A percentile compares a stretch with the other conserved stretches of the same genome.
Conservation (phyloP, 1,140 invertebrate species). For the Zaprionus camerounensis region DNA sequence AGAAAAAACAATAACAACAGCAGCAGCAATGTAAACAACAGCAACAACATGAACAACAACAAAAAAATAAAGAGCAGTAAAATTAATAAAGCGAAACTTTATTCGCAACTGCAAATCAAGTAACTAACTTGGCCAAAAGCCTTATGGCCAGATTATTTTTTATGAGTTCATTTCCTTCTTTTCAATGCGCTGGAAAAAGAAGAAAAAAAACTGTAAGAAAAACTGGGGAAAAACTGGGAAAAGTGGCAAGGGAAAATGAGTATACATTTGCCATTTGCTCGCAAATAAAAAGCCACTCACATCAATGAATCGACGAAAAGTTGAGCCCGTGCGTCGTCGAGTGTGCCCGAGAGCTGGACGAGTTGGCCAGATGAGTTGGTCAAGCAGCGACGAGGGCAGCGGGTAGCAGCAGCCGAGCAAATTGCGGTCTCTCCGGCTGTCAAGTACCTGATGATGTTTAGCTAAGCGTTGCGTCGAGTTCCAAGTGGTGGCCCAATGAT, state of each 20-base stretch:
- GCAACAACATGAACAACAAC: slow-evolving; percentile 43
- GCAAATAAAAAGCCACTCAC: slow-evolving; percentile 81
- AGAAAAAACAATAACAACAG: slow-evolving; percentile 21
- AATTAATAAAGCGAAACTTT: slow-evolving; percentile 83
- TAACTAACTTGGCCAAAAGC: slow-evolving; percentile 78
- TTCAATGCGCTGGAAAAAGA: slow-evolving; percentile 59
- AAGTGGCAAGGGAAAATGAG: slow-evolving; percentile 32
- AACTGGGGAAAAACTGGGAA: slow-evolving; percentile 8
- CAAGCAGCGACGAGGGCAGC: slow-evolving; percentile 11
- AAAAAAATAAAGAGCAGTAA: slow-evolving; percentile 66
- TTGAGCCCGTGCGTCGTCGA: slow-evolving; percentile 15
- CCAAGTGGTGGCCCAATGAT: slow-evolving; percentile 67
- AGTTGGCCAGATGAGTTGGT: slow-evolving; percentile 10
- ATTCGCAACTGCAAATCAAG: slow-evolving; percentile 83
- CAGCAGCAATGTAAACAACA: slow-evolving; percentile 30
- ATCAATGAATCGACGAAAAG: slow-evolving; percentile 77
- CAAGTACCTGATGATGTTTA: slow-evolving; percentile 81
- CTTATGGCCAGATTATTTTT: slow-evolving; percentile 82
- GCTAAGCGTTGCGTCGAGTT: slow-evolving; percentile 60
- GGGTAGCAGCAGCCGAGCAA: slow-evolving; percentile 17
- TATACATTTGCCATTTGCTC: slow-evolving; percentile 68
- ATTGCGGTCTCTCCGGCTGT: slow-evolving; percentile 66
- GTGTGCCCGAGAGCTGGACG: slow-evolving; percentile 15
- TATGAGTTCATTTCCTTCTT: slow-evolving; percentile 78
- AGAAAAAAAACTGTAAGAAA: slow-evolving; percentile 36